These are phyloP conservation scores for Cyphomyrmex costatus DNA, from an alignment of 1,140 invertebrate genomes.

Conservation along the genomic window DNA sequence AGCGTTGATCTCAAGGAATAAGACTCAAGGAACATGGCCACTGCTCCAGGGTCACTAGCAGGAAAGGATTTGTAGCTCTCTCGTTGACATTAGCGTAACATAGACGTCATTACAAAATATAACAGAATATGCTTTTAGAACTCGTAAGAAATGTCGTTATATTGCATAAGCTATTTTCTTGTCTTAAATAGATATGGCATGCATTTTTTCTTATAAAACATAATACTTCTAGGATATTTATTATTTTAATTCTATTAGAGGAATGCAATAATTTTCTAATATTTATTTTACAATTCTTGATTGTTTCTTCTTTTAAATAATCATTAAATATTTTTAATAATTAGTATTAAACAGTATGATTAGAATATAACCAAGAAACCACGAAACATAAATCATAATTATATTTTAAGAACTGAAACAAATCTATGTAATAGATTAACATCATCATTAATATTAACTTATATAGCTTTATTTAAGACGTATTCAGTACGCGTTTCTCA, in stretches of 20 bases:
- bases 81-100: constrained; percentile 48
- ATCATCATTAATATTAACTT: neutral
- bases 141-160: constrained; percentile 1
- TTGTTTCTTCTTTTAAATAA: neutral
- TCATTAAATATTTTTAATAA: neutral
- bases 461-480: neutral
- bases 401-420: neutral
- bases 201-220: neutral
- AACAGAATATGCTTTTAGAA: constrained; percentile 12
- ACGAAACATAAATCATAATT: neutral
- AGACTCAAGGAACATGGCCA: constrained; percentile 76
- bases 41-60: constrained; percentile 79
- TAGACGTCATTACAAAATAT: constrained; percentile 33
- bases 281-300: neutral
- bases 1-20: constrained; percentile 68
- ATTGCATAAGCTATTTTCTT: constrained; percentile 19
- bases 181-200: neutral
- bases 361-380: neutral
- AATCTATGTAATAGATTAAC: neutral
- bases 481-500: neutral
- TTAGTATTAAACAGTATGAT: neutral
- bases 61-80: constrained; percentile 73
- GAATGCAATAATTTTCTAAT: neutral
- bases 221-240: constrained; percentile 18
- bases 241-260: neutral